These are phyloP conservation scores for Philypnodon macrostomus DNA, from an alignment of 2,797 vertebrate species.

Conservation along the genomic window DNA sequence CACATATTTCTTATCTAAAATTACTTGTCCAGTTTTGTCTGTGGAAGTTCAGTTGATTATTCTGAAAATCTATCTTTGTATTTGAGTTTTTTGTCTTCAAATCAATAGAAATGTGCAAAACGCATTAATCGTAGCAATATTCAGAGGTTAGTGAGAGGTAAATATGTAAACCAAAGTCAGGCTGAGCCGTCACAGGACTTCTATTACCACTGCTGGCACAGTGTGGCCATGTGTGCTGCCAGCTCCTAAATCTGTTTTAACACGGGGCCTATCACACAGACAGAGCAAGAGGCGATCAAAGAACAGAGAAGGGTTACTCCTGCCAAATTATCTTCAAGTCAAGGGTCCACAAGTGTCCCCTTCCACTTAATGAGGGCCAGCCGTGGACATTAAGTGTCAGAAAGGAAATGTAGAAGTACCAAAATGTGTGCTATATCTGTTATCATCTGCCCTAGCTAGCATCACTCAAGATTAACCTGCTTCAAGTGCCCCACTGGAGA, in stretches of 20 bases:
- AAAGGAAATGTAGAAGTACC: constrained; percentile 20
- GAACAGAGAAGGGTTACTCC: constrained; percentile 4
- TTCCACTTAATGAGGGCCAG: constrained; percentile 40
- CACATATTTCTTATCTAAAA: too few relatives aligned
- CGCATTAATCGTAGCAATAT: background rate
- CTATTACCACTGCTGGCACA: constrained; percentile 60
- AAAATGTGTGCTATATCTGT: constrained; percentile 15
- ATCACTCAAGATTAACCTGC: constrained; percentile 34
- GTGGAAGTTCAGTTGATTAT: too few relatives aligned
- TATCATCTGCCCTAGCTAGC: constrained; percentile 25
- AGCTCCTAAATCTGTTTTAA: constrained; percentile 60
- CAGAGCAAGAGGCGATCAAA: constrained; percentile 14
- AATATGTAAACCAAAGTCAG: constrained; percentile 64
- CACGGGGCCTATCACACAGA: constrained; percentile 34
- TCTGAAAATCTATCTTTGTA: too few relatives aligned
- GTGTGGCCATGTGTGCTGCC: constrained; percentile 29
- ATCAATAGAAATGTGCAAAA: too few relatives aligned
- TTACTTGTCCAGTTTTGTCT: too few relatives aligned
- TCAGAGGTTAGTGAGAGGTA: constrained; percentile 40
- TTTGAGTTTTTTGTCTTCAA: too few relatives aligned
- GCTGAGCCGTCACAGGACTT: constrained; percentile 62
- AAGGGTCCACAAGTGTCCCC: constrained; percentile 47
- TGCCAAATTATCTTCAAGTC: constrained; percentile 56
- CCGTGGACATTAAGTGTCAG: constrained; percentile 12
- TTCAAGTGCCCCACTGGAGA: constrained; percentile 19